A percentile compares a stretch with the other conserved stretches of the same genome.
These are phyloP conservation scores for Apis florea DNA, from an alignment of 1,140 invertebrate genomes.

Conservation along the genomic window DNA sequence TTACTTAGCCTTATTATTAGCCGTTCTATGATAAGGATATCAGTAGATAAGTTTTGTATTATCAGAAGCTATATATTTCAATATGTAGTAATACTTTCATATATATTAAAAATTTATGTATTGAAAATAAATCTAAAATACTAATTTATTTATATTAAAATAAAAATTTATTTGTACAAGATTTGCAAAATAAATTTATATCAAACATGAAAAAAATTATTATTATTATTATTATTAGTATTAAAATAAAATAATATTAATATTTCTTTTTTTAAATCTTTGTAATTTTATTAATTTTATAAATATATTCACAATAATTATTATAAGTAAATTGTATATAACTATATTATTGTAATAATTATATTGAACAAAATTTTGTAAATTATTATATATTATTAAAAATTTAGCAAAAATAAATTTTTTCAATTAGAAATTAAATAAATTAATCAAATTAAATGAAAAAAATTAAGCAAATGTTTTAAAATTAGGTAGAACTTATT, in stretches of 20 bases:
- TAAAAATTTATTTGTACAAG: not conserved
- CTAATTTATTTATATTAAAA: not conserved
- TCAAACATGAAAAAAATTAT: not conserved
- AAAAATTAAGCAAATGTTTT: no score
- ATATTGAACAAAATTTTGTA: no score
- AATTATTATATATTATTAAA: no score
- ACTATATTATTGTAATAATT: not conserved
- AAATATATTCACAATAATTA: not conserved
- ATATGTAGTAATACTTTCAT: not conserved
- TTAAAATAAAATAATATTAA: not conserved
- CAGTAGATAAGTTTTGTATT: not conserved
- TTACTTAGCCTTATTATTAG: constrained; percentile 2
- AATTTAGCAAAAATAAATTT: no score
- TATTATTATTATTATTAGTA: not conserved
- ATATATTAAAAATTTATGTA: no score
- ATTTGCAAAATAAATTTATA: not conserved
- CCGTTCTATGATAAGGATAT: not conserved
- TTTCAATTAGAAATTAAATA: no score
- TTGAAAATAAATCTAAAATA: not conserved
- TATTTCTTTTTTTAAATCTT: not conserved
- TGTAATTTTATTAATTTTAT: not conserved
- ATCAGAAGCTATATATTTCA: not conserved
- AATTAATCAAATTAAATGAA: no score
- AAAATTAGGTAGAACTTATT: no score
- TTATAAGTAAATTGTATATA: not conserved